Evolutionary conservation across 35 echinoderm and acorn worm species (phyloP).

Genomic region (Lytechinus variegatus): DNA sequence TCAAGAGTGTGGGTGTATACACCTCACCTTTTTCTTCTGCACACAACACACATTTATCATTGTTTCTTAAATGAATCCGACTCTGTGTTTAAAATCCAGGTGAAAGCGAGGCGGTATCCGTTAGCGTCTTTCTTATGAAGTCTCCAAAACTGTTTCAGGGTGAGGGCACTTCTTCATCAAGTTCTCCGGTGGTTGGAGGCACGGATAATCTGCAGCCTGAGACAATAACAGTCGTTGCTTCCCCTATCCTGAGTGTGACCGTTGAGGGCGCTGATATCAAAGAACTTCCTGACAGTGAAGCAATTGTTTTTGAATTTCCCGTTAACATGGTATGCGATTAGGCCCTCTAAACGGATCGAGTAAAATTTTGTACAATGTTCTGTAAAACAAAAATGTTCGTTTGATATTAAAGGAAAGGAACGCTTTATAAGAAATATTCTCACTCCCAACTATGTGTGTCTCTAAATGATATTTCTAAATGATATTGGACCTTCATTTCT

Average conservation of each 20-base stretch:
- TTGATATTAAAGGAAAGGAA: too few relatives aligned
- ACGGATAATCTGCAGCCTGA: background rate
- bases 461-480: too few relatives aligned
- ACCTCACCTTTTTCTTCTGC: too few relatives aligned
- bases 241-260: background rate
- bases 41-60: background rate
- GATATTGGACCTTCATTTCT: too few relatives aligned
- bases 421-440: too few relatives aligned
- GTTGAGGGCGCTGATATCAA: background rate
- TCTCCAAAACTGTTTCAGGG: background rate
- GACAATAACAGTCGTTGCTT: background rate
- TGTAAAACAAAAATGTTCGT: too few relatives aligned
- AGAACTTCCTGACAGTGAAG: background rate
- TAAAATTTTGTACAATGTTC: too few relatives aligned
- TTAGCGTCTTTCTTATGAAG: background rate
- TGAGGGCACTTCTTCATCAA: background rate
- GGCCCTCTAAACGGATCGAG: too few relatives aligned
- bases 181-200: background rate
- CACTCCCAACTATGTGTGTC: too few relatives aligned
- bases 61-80: background rate
- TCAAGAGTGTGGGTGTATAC: too few relatives aligned
- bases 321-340: background rate
- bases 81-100: background rate
- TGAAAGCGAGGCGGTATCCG: background rate
- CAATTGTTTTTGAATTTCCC: background rate